Evolutionary conservation across 2,113 vertebrate genomes (phyloP).

Genomic region (Zosterops borbonicus): DNA sequence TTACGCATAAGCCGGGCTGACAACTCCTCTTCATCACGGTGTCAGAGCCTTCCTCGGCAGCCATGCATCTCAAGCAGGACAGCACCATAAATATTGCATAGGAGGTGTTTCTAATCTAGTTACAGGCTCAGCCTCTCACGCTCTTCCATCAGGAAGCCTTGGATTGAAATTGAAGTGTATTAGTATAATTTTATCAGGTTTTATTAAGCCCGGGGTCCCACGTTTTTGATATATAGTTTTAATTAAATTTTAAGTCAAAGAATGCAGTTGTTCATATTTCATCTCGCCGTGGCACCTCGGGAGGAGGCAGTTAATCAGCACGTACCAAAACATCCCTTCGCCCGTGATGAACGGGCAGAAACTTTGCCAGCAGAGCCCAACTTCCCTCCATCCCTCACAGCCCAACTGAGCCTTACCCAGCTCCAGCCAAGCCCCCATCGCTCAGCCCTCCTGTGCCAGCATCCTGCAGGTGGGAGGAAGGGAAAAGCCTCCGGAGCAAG

Average conservation of each 20-base stretch:
- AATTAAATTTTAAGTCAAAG: constrained; percentile 75
- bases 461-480: no score
- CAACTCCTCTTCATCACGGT: background rate
- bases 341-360: background rate
- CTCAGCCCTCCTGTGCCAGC: accelerated
- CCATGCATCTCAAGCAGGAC: constrained; percentile 52
- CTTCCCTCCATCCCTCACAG: background rate
- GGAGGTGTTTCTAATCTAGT: constrained; percentile 44
- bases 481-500: background rate
- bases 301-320: constrained; percentile 44
- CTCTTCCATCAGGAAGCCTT: constrained; percentile 57
- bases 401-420: background rate
- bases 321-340: background rate
- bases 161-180: constrained; percentile 60
- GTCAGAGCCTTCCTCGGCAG: background rate
- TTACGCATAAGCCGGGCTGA: background rate
- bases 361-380: background rate
- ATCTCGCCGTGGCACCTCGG: constrained; percentile 1
- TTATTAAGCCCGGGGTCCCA: constrained; percentile 63
- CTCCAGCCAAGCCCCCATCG: accelerated
- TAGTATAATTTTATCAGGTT: constrained; percentile 66
- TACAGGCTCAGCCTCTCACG: constrained; percentile 11
- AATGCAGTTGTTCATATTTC: constrained; percentile 57
- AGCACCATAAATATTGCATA: constrained; percentile 27
- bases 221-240: constrained; percentile 69